Base-by-base conservation (phyloP, 2,888 invertebrate species). In the Drosophila infuscata region DNA sequence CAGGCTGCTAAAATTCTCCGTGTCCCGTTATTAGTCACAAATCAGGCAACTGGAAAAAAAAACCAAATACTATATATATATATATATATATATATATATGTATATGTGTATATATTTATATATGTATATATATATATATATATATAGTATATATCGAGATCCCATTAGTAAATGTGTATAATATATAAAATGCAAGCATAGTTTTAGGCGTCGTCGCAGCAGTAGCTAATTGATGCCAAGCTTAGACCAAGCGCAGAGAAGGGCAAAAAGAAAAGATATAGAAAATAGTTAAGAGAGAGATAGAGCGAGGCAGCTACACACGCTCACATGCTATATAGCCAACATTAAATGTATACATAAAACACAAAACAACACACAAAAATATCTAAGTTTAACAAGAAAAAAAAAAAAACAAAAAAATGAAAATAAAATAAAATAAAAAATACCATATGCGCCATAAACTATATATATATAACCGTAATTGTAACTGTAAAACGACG, bases 281-380 rank as follows among this genome's bases (percentile, higher is more conserved):
- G 41, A 70, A 11, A 38, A 15, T 38, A 36, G 61, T 32, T 53
- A n/a, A 58, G 61, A 43, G 17, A 17, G 33, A 72, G 17, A 32
- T 25, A 25, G 51, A 58, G 25, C 32, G 29, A 61, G 17, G 48
- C 41, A 69, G 46, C 29, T 15, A 25, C 51, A 56, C 68, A 69
- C 66, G 76, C 73, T 67, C 63, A 76, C 80, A 76, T 63, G 79
- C 79, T 77, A 77, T 66, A 64, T 70, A 79, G 78, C 81, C 81
- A 65, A 79, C 74, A 70, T 64, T 67, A 69, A 62, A 79, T 68
- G 66, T 73, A 71, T 57, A 53, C 51, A 36, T 38, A 17, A 62
- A 43, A 33, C 36, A 43, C 3, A 46, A 36, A 49, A 41, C 20
- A 25, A 25, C 20, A 25, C 9, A 25, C 3, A 41, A 43, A 61